Evolutionary conservation across 2,113 vertebrate genomes (phyloP).

Genomic region (Numida meleagris): DNA sequence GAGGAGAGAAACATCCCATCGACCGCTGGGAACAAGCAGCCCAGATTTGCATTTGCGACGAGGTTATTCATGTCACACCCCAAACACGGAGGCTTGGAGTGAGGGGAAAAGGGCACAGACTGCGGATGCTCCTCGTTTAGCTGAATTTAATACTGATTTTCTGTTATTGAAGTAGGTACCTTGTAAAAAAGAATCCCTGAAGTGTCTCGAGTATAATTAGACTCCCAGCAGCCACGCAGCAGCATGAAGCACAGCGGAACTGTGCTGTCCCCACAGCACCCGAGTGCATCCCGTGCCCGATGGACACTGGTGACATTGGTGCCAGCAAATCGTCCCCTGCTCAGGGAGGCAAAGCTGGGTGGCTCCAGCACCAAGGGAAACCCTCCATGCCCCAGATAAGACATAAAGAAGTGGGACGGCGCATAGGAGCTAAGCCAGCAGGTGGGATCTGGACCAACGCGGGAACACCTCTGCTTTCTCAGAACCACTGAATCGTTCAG

Average conservation of each 20-base stretch:
- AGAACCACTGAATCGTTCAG: too few species aligned
- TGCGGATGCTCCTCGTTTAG: neutral
- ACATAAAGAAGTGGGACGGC: too few species aligned
- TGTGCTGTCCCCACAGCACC: neutral
- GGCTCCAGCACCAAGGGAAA: neutral
- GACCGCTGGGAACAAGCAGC: neutral
- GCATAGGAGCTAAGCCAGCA: neutral
- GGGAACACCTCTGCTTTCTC: neutral
- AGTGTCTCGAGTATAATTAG: neutral
- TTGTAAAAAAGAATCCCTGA: neutral
- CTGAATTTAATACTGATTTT: neutral
- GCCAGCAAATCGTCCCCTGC: neutral
- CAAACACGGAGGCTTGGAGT: rapidly evolving
- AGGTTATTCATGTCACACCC: neutral
- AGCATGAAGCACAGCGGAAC: neutral
- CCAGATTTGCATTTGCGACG: neutral
- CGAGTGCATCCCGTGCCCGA: neutral
- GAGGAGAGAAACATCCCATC: neutral
- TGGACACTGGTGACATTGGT: too few species aligned
- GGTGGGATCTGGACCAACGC: rapidly evolving
- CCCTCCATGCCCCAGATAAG: too few species aligned
- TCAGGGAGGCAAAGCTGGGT: neutral
- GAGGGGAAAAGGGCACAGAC: neutral
- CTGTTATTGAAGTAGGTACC: neutral
- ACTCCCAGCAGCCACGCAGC: neutral